A percentile compares a stretch with the other conserved stretches of the same genome.
Conservation (phyloP, 2,113 vertebrate genomes). For the Clupea harengus region DNA sequence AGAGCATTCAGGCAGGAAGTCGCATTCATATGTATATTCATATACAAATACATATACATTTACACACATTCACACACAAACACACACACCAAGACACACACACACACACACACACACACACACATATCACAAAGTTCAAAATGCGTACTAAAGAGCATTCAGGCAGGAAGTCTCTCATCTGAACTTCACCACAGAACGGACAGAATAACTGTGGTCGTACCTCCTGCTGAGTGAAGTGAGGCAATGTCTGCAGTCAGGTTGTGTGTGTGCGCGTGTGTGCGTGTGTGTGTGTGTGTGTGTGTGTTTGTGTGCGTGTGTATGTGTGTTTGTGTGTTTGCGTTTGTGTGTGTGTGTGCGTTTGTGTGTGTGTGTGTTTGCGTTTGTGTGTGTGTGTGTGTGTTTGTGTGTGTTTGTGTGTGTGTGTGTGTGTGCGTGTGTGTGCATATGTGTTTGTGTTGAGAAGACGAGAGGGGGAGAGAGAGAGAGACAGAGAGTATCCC, state of each 20-base stretch:
- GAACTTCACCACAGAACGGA: no score
- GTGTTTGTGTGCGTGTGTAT: background rate
- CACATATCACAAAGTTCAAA: background rate
- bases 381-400: conserved; percentile 14
- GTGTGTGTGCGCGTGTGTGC: background rate
- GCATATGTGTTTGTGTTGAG: background rate
- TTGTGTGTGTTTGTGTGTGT: background rate
- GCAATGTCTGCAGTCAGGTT: no score
- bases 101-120: background rate
- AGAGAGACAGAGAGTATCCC: background rate
- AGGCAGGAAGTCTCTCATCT: no score
- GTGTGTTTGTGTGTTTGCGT: background rate
- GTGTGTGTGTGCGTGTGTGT: background rate
- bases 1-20: no score
- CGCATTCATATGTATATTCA: background rate
- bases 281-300: background rate
- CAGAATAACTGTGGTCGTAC: background rate
- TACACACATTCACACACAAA: background rate
- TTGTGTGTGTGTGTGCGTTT: background rate
- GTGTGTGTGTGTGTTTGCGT: background rate
- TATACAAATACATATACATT: background rate
- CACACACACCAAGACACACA: background rate
- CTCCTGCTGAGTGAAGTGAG: background rate
- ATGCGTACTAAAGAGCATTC: no score
- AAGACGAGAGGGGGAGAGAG: background rate